Base-by-base conservation (phyloP, 2,113 vertebrate species). In the Cavia porcellus region DNA sequence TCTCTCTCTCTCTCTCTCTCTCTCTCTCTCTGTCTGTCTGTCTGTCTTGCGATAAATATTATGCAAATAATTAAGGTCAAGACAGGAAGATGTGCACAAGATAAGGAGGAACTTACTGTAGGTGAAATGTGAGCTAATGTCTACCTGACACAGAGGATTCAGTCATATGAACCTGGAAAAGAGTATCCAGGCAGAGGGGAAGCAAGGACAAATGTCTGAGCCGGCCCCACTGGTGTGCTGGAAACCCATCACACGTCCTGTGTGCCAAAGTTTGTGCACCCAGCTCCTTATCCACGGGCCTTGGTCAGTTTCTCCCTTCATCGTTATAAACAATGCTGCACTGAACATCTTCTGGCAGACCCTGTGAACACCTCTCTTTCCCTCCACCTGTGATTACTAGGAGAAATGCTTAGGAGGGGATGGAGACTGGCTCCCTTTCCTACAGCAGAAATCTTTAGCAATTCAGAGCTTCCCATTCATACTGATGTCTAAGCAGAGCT, bases 331-430 rank as follows among this genome's bases (percentile, higher is more conserved):
- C 74, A 80, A 66, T 0, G 15, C 42, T 32, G 57, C 22, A 5
- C 30, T 6, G 84, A 28, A 12, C 80, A 42, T 79, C 25, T 64
- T 25, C 4, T 24, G 57, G 83, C 30, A 42, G 45, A 42, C 4
- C 24, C 57, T 2, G 35, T 28, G 28, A 57, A 12, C 7, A 2
- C 1, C 62, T 35, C 66, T 35, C 70, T 45, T 81, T n/a, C 14
- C 2, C n/a, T 5, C 5, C 9, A 10, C 25, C 47, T 22, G 3
- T 0, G 24, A 5, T 17, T 59, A 59, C 62, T 2, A 19, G 30
- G 66, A 12, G 24, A 42, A 50, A 68, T 38, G 25, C 55, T 55
- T 38, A 19, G 42, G 70, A 7, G 64, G 68, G 47, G 68, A 72
- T 80, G 92, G 57, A 79, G 19, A 42, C 20, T 24, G 50, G 47